Base-by-base conservation (phyloP, 2,888 invertebrate species). In the Andrena hattorfiana region DNA sequence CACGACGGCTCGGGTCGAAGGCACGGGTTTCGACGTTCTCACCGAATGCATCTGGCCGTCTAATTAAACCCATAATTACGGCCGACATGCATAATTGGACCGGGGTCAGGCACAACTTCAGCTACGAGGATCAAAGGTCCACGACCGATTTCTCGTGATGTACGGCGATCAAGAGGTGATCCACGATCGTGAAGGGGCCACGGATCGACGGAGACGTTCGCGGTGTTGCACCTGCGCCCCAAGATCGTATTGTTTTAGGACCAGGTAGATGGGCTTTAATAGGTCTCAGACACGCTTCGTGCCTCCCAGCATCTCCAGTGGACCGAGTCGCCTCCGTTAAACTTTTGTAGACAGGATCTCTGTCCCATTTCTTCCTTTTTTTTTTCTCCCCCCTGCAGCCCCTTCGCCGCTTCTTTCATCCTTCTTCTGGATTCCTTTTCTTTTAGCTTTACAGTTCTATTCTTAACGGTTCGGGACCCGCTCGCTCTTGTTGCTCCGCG, bases 271-370 rank as follows among this genome's bases (percentile, higher is more conserved):
- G 83, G 83, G 72, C 75, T 83, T 89, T 85, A 88, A 89, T 87
- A 85, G 86, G 84, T 75, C 85, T 77, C 83, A 76, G 89, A 89
- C 86, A 89, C 89, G 89, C 89, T 89, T 80, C 84, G 76, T 80
- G 85, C 78, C 76, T 81, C 79, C 51, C 77, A 74, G 79, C 82
- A 85, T 89, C 86, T 87, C 74, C 87, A 78, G 60, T 89, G 87
- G 84, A 89, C 89, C 89, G 89, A 75, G 77, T 89, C 89, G 84
- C 81, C 74, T 70, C 64, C 64, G 73, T 76, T 71, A 56, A 66
- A 75, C 56, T 75, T 42, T 51, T 28, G 32, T 63, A 59, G 60
- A 64, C 69, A 67, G 63, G 51, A 66, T 75, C 67, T 75, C 59
- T 72, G 60, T 75, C 49, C 78, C 54, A 59, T 73, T 68, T 59